These are phyloP conservation scores for Apoda limacodes DNA, from an alignment of 2,888 invertebrate genomes.

Conservation along the genomic window DNA sequence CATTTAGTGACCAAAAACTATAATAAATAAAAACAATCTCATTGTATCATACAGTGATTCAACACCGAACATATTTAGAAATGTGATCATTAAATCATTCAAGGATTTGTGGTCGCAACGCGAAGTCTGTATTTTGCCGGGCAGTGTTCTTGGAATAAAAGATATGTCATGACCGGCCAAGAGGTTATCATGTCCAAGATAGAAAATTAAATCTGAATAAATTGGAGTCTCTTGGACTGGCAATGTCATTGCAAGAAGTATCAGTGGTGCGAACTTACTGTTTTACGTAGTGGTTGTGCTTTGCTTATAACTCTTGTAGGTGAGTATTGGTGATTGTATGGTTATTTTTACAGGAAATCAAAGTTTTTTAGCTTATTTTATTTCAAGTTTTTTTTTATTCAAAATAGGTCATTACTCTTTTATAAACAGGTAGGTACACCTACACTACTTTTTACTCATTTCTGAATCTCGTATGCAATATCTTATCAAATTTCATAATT, in stretches of 20 bases:
- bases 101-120: neutral
- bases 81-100: conserved; percentile 18
- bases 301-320: conserved; percentile 17
- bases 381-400: too few species aligned
- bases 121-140: conserved; percentile 11
- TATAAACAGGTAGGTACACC: too few species aligned
- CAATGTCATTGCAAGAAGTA: too few species aligned
- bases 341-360: too few species aligned
- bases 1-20: too few species aligned
- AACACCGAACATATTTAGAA: conserved; percentile 11
- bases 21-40: neutral
- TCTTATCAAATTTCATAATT: too few species aligned
- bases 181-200: conserved; percentile 49
- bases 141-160: too few species aligned
- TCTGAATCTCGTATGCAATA: too few species aligned
- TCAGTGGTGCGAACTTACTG: conserved; percentile 25
- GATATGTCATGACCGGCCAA: conserved; percentile 42
- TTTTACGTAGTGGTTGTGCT: conserved; percentile 22
- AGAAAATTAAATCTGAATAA: conserved; percentile 52
- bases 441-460: too few species aligned
- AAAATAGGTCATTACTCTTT: too few species aligned
- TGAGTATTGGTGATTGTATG: too few species aligned
- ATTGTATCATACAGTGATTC: neutral
- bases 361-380: too few species aligned
- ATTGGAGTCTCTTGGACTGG: conserved; percentile 33